Evolutionary conservation across 2,797 vertebrate genomes (phyloP), one percentile per base, ranked within the genome.

Genomic region (Adrianichthys oophorus): DNA sequence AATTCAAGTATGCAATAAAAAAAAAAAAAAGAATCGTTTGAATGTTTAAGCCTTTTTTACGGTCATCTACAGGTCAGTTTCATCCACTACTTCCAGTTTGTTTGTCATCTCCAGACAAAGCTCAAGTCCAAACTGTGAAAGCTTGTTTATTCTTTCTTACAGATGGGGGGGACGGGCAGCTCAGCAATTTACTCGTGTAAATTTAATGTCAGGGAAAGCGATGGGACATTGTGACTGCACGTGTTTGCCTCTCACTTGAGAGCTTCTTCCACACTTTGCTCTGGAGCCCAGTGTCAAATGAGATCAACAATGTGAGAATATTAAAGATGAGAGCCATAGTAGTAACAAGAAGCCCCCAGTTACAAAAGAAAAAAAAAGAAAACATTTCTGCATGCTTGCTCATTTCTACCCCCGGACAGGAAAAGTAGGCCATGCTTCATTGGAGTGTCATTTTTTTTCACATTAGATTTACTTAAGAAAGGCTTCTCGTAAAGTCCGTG

Each of bases 351-450:
- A 70, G 69, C 67, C 50, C 68, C 62, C 54, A 70, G 70, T 52
- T 48, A 14, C 3, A 7, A 29, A 32, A 15, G 5, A 15, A 59
- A 54, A 48, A 47, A 24, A 26, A 7, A 61, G 26, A 2, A 16
- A 70, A 69, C 1, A 52, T 59, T 80, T 82, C 59, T 73, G 81
- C 83, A 68, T 76, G 81, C 62, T 56, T 76, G 83, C 78, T 66
- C 74, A 76, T 80, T 64, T 82, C 72, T 41, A 86, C 79, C 66
- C 83, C 83, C 66, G 72, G 77, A 84, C 58, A 80, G 56, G 48
- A 77, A 57, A 91, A 90, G 72, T 90, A 91, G 90, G 89, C 77
- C 91, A 89, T 59, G 77, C 74, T 73, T 78, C 65, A 75, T 82
- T 84, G 82, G 59, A 76, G 74, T 76, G 74, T 51, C 49, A 46